These are phyloP conservation scores for Drosophila suboccidentalis DNA, from an alignment of 2,888 invertebrate genomes.

Conservation along the genomic window DNA sequence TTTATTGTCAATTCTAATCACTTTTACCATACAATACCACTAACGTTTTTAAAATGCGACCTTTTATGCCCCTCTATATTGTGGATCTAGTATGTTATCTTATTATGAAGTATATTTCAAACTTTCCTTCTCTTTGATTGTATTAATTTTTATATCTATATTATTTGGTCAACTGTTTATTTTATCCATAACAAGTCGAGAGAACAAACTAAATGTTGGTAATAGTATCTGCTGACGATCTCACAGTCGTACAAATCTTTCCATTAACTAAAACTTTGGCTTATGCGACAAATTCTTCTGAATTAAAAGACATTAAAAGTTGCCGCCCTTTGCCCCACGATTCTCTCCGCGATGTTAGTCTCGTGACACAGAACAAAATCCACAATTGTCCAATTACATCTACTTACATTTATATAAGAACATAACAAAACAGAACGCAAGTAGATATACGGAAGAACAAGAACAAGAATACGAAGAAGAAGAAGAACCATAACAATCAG, in stretches of 20 bases:
- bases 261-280: conserved; percentile 50
- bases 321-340: conserved; percentile 13
- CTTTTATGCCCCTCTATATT: not conserved
- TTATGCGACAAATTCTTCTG: conserved; percentile 60
- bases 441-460: conserved; percentile 18
- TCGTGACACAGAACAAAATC: conserved; percentile 60
- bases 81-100: not conserved
- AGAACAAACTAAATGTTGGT: conserved; percentile 1
- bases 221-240: conserved; percentile 57
- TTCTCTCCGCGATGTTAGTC: conserved; percentile 44
- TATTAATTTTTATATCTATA: not conserved
- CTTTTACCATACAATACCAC: not conserved
- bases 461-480: conserved; percentile 17
- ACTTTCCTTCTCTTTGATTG: not conserved
- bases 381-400: conserved; percentile 44
- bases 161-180: not conserved
- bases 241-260: conserved; percentile 60
- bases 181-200: not conserved
- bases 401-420: conserved; percentile 32
- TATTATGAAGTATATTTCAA: not conserved
- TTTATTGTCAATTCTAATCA: no score
- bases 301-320: conserved; percentile 43
- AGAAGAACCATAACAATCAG: conserved; percentile 50
- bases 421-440: conserved; percentile 35
- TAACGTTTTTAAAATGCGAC: not conserved